phyloP scores from a whole-genome alignment of 1,140 invertebrate genomes.

The Eurosta solidaginis region DNA sequence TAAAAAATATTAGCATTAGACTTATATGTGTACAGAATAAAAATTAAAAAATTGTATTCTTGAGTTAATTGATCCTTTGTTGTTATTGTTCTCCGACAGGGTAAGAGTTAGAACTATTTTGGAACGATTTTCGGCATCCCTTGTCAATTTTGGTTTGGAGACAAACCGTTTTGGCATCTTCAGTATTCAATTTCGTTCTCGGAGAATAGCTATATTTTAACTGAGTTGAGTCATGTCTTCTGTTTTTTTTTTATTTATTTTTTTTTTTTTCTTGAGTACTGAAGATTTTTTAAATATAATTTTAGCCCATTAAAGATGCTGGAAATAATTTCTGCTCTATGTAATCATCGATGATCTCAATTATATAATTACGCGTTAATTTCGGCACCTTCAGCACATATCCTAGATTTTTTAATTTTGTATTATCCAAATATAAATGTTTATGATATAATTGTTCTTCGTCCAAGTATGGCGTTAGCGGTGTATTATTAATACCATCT shows the following conservation, averaged over 20 bases:
- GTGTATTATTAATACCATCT: conserved; percentile 80
- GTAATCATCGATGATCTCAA: conserved; percentile 62
- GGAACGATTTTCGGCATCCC: no score
- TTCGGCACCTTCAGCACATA: conserved; percentile 65
- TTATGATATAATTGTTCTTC: conserved; percentile 79
- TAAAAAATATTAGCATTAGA: background rate
- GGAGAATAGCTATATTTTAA: background rate
- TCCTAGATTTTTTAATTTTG: conserved; percentile 67
- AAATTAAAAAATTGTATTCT: background rate
- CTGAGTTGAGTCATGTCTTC: background rate
- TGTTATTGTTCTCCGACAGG: no score
- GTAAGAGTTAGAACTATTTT: no score
- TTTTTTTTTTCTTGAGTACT: background rate
- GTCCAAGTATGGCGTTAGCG: conserved; percentile 83
- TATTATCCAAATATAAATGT: conserved; percentile 76
- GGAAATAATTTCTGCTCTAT: conserved; percentile 54
- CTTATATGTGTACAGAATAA: conserved; percentile 3
- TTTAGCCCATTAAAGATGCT: conserved; percentile 45
- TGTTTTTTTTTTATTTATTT: background rate
- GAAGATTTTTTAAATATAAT: background rate
- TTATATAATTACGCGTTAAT: conserved; percentile 67
- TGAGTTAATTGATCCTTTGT: background rate
- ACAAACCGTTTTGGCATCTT: no score
- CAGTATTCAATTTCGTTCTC: background rate
- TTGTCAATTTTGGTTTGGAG: no score